Base-by-base conservation (phyloP, 2,888 invertebrate species). In the Matsumyia berberina region DNA sequence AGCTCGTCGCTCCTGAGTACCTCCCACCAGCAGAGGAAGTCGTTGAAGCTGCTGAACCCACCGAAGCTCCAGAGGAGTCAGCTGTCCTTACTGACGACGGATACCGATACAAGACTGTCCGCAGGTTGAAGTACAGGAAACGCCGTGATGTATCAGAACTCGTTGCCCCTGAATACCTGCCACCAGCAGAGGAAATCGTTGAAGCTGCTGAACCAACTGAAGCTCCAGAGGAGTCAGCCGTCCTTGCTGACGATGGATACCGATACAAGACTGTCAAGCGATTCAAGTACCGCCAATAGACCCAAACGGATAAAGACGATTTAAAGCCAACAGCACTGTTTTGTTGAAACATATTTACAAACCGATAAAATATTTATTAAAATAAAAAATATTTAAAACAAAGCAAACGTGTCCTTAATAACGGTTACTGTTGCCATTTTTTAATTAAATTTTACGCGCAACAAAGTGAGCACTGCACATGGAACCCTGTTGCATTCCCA, bases 141-240 rank as follows among this genome's bases (percentile, higher is more conserved):
- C 67, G 67, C 55, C 67, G 69, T 46, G 69, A 70, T 19, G 46
- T 70, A 17, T 70, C 55, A 6, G 69, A 70, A 64, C n/a, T 62
- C 24, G 87, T 88, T n/a, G 86, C 87, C 64, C 87, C 86, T 7
- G 88, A 88, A 0, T 89, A 89, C 46, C 67, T 89, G 1, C 81
- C 76, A 35, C 81, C 81, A 53, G 8, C 33, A 1, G 66, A 79
- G 6, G 66, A 70, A 53, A 33, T 24, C 37, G 62, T 39, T 46
- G 78, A 74, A 62, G 62, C 24, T 9, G 53, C 31, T 29, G 74
- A 69, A 12, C 1, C 33, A 2, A 55, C 69, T 44, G 58, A 66
- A 46, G 17, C n/a, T 0, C 64, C 35, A 9, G 51, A 70, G 2
- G 19, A 82, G n/a, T 67, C 82, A 0, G 72, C 72, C 0, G 33